Percentiles rank a stretch among this genome's conserved stretches.
Conservation (phyloP, 2,113 vertebrate genomes). For the Nesoenas mayeri region DNA sequence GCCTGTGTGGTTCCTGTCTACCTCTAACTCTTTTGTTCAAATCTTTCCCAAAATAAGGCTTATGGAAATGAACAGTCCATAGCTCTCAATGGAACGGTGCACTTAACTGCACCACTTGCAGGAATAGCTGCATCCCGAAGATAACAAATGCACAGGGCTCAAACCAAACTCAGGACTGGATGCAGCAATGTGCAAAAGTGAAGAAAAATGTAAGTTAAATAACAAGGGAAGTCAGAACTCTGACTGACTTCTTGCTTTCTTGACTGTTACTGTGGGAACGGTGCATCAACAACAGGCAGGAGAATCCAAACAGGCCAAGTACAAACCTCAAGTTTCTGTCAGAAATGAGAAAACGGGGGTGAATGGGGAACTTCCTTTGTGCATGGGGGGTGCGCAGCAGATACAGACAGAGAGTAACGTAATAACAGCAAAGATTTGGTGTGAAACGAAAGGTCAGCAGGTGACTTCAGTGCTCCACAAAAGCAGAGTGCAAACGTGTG, state of each 20-base stretch:
- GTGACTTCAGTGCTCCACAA: neutral
- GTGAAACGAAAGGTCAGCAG: neutral
- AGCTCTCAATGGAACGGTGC: neutral
- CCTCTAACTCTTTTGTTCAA: neutral
- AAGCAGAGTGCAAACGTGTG: neutral
- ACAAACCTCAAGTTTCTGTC: neutral
- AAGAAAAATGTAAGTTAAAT: neutral
- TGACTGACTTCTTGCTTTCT: neutral
- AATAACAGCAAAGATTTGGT: neutral
- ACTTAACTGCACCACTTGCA: rapidly evolving
- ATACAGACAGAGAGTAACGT: neutral
- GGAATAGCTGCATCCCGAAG: neutral
- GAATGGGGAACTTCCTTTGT: neutral
- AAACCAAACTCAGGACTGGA: neutral
- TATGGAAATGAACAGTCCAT: neutral
- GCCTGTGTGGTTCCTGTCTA: neutral
- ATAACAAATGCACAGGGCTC: neutral
- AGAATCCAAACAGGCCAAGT: neutral
- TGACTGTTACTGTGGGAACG: neutral
- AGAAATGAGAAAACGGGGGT: neutral
- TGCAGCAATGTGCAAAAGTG: neutral
- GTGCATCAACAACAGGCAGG: neutral
- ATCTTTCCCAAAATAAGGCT: neutral
- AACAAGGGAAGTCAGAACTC: neutral
- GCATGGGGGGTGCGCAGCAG: neutral